Evolutionary conservation across 2,888 invertebrate species (phyloP).

Genomic region (Leucozona laternaria): DNA sequence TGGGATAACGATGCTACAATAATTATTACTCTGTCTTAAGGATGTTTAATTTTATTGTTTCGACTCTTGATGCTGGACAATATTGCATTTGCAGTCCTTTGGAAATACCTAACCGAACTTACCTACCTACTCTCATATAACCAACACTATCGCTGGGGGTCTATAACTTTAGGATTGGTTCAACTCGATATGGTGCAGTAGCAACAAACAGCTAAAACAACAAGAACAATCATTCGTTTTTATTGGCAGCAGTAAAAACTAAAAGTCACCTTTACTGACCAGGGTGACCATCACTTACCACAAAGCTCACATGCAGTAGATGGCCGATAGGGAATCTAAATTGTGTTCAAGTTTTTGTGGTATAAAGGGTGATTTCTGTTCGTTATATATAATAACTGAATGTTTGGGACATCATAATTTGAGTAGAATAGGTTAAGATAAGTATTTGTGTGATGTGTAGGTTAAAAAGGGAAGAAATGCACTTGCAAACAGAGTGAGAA

Average conservation of each 20-base stretch:
- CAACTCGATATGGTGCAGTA: neutral
- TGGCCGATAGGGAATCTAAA: constrained; percentile 63
- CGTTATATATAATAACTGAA: constrained; percentile 33
- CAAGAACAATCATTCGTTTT: constrained; percentile 57
- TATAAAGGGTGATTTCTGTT: constrained; percentile 55
- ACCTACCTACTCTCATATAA: neutral
- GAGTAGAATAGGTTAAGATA: neutral
- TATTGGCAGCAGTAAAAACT: constrained; percentile 71
- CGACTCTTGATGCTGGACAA: constrained; percentile 54
- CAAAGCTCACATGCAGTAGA: neutral
- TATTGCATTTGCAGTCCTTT: neutral
- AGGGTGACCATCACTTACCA: constrained; percentile 34
- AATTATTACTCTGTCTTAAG: constrained; percentile 73
- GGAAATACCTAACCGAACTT: neutral
- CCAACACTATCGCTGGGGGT: neutral
- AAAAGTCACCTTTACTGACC: constrained; percentile 52
- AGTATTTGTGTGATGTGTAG: constrained; percentile 1
- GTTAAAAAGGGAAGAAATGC: neutral
- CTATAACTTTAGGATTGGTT: constrained; percentile 45
- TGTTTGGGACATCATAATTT: constrained; percentile 55
- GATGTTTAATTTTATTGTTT: constrained; percentile 72
- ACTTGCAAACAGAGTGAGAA: neutral
- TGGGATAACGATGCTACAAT: constrained; percentile 53
- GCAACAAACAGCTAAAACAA: neutral
- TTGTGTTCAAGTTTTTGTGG: constrained; percentile 62